A percentile compares a stretch with the other conserved stretches of the same genome.
phyloP scores from a whole-genome alignment of 2,113 vertebrate genomes.

The Pyrgilauda ruficollis region DNA sequence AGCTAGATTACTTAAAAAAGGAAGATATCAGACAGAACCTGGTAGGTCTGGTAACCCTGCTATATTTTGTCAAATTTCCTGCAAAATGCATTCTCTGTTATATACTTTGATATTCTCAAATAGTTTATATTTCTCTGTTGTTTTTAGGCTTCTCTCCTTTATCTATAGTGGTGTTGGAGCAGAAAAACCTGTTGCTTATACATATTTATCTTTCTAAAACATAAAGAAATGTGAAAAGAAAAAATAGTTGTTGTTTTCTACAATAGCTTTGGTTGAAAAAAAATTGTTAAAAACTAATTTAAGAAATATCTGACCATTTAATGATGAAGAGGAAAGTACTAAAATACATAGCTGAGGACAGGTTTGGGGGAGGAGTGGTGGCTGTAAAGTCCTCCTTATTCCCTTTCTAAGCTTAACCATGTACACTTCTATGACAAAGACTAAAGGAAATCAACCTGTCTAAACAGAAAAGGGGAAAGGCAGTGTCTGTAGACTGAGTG shows the following conservation, averaged over 20 bases:
- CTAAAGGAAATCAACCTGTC: background rate
- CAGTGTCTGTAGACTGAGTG: background rate
- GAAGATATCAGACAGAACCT: rapidly evolving
- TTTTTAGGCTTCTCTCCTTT: background rate
- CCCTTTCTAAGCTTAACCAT: background rate
- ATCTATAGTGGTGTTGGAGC: background rate
- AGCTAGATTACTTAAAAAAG: background rate
- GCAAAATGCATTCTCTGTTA: rapidly evolving
- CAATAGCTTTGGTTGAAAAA: background rate
- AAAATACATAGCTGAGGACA: background rate
- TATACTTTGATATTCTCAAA: background rate
- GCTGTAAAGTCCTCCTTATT: background rate
- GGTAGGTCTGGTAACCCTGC: background rate
- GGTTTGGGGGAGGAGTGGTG: background rate
- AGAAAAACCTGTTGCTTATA: background rate
- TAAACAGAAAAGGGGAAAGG: background rate
- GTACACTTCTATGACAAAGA: background rate
- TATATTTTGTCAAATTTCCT: background rate
- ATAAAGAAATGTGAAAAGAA: background rate
- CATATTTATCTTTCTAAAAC: background rate
- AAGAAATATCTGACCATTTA: background rate
- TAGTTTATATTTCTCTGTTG: background rate
- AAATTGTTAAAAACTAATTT: background rate
- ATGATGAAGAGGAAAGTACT: background rate
- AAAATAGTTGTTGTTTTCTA: background rate